phyloP scores from a whole-genome alignment of 2,113 vertebrate species.

The Otocyon megalotis region DNA sequence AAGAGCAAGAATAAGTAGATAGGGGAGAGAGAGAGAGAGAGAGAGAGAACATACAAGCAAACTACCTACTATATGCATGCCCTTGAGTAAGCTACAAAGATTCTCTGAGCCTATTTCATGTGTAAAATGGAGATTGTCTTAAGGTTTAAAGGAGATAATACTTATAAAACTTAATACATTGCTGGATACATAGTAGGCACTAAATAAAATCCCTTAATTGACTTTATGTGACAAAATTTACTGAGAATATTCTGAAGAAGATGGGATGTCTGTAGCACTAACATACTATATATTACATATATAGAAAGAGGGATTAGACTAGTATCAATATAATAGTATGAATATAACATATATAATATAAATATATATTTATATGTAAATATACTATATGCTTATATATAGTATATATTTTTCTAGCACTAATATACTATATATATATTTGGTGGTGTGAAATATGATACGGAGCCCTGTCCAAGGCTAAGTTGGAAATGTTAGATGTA shows the following conservation, averaged over 20 bases:
- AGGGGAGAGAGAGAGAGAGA: neutral
- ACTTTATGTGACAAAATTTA: neutral
- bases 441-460: neutral
- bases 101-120: neutral
- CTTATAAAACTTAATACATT: neutral
- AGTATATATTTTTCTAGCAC: no score
- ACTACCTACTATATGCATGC: neutral
- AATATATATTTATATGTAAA: no score
- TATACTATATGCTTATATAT: no score
- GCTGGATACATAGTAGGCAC: neutral
- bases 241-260: neutral
- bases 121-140: neutral
- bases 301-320: no score
- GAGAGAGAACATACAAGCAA: neutral
- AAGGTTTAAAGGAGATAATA: neutral
- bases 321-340: no score
- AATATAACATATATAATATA: no score
- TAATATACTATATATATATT: no score
- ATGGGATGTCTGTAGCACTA: neutral
- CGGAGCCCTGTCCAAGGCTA: neutral
- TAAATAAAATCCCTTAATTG: neutral
- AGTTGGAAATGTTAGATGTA: neutral
- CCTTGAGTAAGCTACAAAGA: neutral
- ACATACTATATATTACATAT: no score
- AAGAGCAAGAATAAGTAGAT: neutral